A percentile compares a stretch with the other conserved stretches of the same genome.
These are phyloP conservation scores for Furcifer pardalis DNA, from an alignment of 2,797 vertebrate genomes.

Conservation along the genomic window DNA sequence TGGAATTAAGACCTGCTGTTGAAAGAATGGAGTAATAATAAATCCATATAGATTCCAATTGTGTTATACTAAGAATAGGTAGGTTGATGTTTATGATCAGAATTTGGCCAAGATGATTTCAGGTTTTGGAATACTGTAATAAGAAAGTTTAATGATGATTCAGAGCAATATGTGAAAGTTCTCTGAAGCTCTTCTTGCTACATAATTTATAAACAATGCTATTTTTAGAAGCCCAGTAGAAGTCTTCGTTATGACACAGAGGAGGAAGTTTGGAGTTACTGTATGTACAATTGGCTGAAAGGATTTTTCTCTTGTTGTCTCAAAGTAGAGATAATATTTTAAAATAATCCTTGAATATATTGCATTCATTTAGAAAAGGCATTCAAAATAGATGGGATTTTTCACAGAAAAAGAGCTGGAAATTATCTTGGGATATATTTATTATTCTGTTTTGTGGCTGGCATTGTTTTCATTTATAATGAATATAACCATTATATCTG, in stretches of 20 bases:
- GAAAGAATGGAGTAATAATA: conserved; percentile 1
- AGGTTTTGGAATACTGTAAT: neutral
- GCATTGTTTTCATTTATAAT: conserved; percentile 43
- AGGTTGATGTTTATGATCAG: neutral
- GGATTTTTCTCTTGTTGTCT: conserved; percentile 26
- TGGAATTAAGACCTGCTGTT: neutral
- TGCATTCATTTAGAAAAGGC: conserved; percentile 10
- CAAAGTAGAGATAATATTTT: conserved; percentile 20
- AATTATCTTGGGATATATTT: conserved; percentile 16
- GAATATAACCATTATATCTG: conserved; percentile 37
- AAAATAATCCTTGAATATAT: neutral
- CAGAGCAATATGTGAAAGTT: conserved; percentile 14
- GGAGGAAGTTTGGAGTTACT: conserved; percentile 41
- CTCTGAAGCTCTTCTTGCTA: conserved; percentile 4
- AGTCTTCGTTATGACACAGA: conserved; percentile 25
- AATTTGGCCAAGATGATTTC: neutral
- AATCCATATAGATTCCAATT: neutral
- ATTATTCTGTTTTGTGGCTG: neutral
- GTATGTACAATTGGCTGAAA: conserved; percentile 16
- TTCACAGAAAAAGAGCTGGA: conserved; percentile 14
- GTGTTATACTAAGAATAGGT: conserved; percentile 5
- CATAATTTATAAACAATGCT: conserved; percentile 37
- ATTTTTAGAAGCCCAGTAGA: conserved; percentile 9
- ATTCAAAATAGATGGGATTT: neutral
- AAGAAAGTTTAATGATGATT: conserved; percentile 13